Percentiles rank a stretch among this genome's conserved stretches.
Conservation (phyloP, 2,113 vertebrate species). For the Oncorhynchus keta region DNA sequence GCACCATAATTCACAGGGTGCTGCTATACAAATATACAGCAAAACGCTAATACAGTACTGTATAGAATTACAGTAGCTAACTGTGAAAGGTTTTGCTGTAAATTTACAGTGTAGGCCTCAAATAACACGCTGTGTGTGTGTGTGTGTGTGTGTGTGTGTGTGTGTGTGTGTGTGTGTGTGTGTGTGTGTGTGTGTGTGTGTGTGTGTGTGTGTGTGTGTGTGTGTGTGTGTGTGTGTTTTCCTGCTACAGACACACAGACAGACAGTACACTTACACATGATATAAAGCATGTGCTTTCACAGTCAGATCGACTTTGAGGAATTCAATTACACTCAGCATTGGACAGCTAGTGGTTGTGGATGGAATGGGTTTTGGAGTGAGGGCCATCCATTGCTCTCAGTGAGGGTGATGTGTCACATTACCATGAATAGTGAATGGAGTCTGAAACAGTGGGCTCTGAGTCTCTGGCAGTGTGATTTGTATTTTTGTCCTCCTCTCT, state of each 20-base stretch:
- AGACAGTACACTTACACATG: slow-evolving; percentile 1
- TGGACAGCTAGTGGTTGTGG: slow-evolving; percentile 51
- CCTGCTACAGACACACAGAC: not conserved
- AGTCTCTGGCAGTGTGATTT: slow-evolving; percentile 59
- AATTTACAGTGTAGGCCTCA: not conserved
- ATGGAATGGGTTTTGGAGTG: slow-evolving; percentile 39
- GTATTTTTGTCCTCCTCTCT: slow-evolving; percentile 38
- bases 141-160: not conserved
- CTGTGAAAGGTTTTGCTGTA: no score
- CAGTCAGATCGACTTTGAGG: slow-evolving; percentile 46
- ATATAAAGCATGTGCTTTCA: slow-evolving; percentile 30
- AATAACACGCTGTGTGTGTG: not conserved
- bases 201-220: not conserved
- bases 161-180: not conserved
- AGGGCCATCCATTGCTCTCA: slow-evolving; percentile 45
- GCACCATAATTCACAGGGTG: no score
- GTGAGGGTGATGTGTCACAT: slow-evolving; percentile 51
- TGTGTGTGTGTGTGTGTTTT: slow-evolving; percentile 1
- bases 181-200: not conserved
- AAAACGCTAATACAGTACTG: no score
- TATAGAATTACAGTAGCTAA: no score
- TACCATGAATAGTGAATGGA: slow-evolving; percentile 61
- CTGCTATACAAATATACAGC: no score
- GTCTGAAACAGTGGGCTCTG: slow-evolving; percentile 40
- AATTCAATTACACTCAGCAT: slow-evolving; percentile 58